Base-by-base conservation (phyloP, 1,140 invertebrate genomes). In the Musca vetustissima region DNA sequence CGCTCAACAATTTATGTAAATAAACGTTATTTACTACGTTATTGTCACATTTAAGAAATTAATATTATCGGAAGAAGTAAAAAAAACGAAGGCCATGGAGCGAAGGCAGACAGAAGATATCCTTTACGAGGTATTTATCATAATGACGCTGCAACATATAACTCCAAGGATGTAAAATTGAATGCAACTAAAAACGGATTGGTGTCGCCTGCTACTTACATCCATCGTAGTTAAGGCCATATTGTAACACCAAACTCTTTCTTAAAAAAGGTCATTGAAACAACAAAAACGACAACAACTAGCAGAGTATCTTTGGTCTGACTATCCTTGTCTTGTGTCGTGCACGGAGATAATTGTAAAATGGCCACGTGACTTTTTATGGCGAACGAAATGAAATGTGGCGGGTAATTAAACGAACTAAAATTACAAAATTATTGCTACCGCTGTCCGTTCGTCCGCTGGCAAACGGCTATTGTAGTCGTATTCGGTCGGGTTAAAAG, bases 351-450 rank as follows among this genome's bases (percentile, higher is more conserved):
- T 61, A 61, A 61, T 61, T 61, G 57, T 61, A 61, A 19, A 61
- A 43, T 43, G 36, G 32, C 15, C 57, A 61, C 57, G 57, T 61
- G 57, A 61, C 57, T 61, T 61, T 43, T 43, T 61, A 61, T 43
- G 19, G 57, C 25, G 32, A 73, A n/a, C n/a, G 73, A 80, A 78
- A 80, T 80, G 74, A 80, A 80, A 80, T 80, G 76, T 78, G 76
- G 70, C 72, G 75, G 72, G 75, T 76, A 80, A 80, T 80, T 78
- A 80, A 78, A 76, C 74, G 28, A 36, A 74, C 72, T 74, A 72
- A 75, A 80, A 80, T 78, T 78, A 74, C 75, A 76, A 80, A 80
- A 80, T 80, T 80, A 80, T 80, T 80, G 19, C n/a, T n/a, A n/a
- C n/a, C n/a, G n/a, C 19, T 67, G 48, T 64, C 47, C 7, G 21